These are phyloP conservation scores for Rhinophrynus dorsalis DNA, from an alignment of 2,797 vertebrate genomes.

Conservation along the genomic window DNA sequence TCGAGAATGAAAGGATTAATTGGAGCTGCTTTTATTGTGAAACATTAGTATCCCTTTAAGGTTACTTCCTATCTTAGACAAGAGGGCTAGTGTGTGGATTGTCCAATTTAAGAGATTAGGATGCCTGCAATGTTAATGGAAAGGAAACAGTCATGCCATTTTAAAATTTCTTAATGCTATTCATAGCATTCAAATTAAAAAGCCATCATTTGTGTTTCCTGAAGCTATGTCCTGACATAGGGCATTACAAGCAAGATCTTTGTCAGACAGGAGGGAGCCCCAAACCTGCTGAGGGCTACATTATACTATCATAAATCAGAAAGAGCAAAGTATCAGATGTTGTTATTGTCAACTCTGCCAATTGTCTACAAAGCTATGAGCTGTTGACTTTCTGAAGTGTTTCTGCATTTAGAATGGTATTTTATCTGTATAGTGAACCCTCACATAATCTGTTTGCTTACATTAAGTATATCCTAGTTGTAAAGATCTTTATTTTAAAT, in stretches of 20 bases:
- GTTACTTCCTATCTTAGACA: no score
- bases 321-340: slow-evolving; percentile 35
- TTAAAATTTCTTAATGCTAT: background rate
- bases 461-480: slow-evolving; percentile 7
- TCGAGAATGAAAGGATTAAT: no score
- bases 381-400: slow-evolving; percentile 22
- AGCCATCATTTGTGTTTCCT: slow-evolving; percentile 23
- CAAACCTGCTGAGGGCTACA: slow-evolving; percentile 29
- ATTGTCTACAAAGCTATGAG: slow-evolving; percentile 30
- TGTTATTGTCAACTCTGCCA: slow-evolving; percentile 34
- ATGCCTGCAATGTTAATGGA: no score
- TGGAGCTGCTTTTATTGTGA: no score
- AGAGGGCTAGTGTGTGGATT: no score
- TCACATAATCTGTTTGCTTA: slow-evolving; percentile 17
- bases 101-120: no score
- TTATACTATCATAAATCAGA: slow-evolving; percentile 38
- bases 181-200: slow-evolving; percentile 21
- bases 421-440: slow-evolving; percentile 20
- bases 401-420: slow-evolving; percentile 17
- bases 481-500: background rate
- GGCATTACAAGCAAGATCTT: slow-evolving; percentile 8
- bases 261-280: slow-evolving; percentile 23
- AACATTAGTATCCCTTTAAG: no score
- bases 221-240: slow-evolving; percentile 32
- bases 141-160: no score